phyloP scores from a whole-genome alignment of 2,888 invertebrate species.

The Julus scandinavius region DNA sequence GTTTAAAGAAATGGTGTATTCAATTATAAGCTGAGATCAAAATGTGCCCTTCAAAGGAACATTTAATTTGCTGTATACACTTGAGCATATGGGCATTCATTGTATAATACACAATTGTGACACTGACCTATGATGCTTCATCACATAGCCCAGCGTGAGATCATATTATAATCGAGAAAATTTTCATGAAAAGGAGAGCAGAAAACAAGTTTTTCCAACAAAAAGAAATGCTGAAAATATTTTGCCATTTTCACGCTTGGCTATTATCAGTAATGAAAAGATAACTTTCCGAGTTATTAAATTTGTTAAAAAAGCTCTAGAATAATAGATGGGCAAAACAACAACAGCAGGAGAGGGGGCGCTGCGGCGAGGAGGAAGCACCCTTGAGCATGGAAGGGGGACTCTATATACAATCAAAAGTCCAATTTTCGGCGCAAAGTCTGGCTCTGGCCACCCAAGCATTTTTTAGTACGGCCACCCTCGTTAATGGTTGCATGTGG shows the following conservation, averaged over 20 bases:
- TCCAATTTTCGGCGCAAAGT: not conserved
- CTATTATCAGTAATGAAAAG: not conserved
- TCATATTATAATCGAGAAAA: not conserved
- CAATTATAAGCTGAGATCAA: not conserved
- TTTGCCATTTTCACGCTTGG: slow-evolving; percentile 15
- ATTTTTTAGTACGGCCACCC: not conserved
- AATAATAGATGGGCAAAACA: not conserved
- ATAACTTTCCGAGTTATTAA: slow-evolving; percentile 39
- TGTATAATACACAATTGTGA: not conserved
- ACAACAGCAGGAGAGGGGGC: slow-evolving; percentile 30
- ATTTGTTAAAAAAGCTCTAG: not conserved
- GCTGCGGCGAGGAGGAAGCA: not conserved
- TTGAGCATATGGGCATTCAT: not conserved
- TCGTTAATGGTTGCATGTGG: not conserved
- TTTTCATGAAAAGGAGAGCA: not conserved
- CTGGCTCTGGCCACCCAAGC: slow-evolving; percentile 24
- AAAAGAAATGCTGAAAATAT: slow-evolving; percentile 7
- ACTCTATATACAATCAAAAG: not conserved
- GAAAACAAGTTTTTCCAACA: slow-evolving; percentile 23
- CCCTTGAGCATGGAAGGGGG: not conserved
- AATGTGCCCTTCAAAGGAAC: not conserved
- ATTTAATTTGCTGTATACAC: not conserved
- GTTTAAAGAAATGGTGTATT: not conserved
- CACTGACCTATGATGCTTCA: slow-evolving; percentile 24
- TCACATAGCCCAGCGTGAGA: slow-evolving; percentile 20